A percentile compares a stretch with the other conserved stretches of the same genome.
Evolutionary conservation across 2,797 vertebrate species (phyloP).

Genomic region (Myripristis jacobus): DNA sequence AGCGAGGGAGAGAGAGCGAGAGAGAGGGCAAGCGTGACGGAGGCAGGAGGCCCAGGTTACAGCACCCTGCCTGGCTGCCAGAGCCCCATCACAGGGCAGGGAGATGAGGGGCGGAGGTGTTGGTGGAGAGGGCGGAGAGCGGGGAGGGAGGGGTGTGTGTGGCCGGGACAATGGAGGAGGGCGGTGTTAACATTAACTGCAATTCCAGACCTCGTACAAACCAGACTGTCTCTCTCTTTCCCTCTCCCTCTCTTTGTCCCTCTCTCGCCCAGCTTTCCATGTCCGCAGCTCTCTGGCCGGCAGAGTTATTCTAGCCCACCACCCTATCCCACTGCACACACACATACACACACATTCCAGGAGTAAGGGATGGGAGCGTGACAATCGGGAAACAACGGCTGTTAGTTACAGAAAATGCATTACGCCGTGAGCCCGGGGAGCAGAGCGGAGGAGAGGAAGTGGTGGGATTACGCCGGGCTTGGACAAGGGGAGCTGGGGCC

Average conservation of each 20-base stretch:
- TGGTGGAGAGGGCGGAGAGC: not conserved
- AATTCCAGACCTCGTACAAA: conserved; percentile 89
- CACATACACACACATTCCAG: conserved; percentile 88
- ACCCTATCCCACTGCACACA: conserved; percentile 52
- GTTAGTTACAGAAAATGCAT: conserved; percentile 99
- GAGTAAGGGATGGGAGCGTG: conserved; percentile 96
- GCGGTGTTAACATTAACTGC: conserved; percentile 87
- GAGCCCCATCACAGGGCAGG: conserved; percentile 66
- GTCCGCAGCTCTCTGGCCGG: conserved; percentile 46
- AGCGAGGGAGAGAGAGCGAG: not conserved
- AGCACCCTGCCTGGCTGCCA: conserved; percentile 75
- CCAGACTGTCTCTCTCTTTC: conserved; percentile 33
- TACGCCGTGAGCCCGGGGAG: conserved; percentile 90
- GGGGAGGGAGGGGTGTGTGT: conserved; percentile 28
- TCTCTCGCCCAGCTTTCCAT: conserved; percentile 20
- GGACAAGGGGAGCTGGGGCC: conserved; percentile 85
- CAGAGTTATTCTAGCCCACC: conserved; percentile 51
- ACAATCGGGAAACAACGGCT: conserved; percentile 99
- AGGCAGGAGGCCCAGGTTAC: conserved; percentile 72
- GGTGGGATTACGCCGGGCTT: conserved; percentile 92
- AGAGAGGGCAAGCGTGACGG: conserved; percentile 66
- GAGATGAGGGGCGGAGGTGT: conserved; percentile 33
- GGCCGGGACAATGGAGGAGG: conserved; percentile 54
- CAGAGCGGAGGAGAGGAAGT: conserved; percentile 95
- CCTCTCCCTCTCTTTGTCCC: conserved; percentile 6